Percentiles rank a stretch among this genome's conserved stretches.
Evolutionary conservation across 2,888 invertebrate species (phyloP).

Genomic region (Phanerotoma sp.): DNA sequence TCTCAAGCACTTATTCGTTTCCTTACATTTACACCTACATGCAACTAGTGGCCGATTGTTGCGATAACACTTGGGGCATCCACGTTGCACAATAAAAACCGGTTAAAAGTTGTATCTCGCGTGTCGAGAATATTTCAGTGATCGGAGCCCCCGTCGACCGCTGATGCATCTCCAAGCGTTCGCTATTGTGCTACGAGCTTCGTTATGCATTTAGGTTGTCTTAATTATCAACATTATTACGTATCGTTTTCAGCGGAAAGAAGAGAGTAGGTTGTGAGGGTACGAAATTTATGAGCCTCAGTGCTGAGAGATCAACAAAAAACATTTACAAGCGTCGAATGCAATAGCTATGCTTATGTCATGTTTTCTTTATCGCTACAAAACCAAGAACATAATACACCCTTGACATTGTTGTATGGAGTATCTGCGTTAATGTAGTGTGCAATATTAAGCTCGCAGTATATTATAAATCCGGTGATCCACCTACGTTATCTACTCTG

Average conservation of each 20-base stretch:
- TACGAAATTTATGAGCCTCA: not conserved
- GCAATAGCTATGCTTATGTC: not conserved
- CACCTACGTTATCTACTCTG: too few relatives aligned
- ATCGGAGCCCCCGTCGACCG: constrained; percentile 26
- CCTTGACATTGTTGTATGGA: constrained; percentile 44
- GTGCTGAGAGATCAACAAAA: not conserved
- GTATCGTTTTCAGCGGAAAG: constrained; percentile 29
- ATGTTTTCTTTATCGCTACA: constrained; percentile 33
- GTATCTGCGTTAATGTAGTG: too few relatives aligned
- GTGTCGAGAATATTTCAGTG: constrained; percentile 34
- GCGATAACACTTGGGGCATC: constrained; percentile 11
- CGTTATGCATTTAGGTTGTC: constrained; percentile 42
- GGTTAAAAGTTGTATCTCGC: constrained; percentile 28
- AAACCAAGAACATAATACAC: constrained; percentile 40
- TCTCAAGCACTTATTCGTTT: too few relatives aligned
- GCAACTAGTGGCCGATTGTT: constrained; percentile 1
- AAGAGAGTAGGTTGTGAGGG: not conserved
- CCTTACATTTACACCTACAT: not conserved
- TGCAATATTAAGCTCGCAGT: too few relatives aligned
- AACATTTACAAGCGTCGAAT: not conserved
- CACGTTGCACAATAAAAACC: constrained; percentile 26
- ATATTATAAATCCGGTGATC: too few relatives aligned
- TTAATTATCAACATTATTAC: constrained; percentile 42
- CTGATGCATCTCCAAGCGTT: constrained; percentile 28
- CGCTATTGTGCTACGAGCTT: constrained; percentile 37